phyloP scores from a whole-genome alignment of 2,113 vertebrate genomes.

The Xiphophorus maculatus region DNA sequence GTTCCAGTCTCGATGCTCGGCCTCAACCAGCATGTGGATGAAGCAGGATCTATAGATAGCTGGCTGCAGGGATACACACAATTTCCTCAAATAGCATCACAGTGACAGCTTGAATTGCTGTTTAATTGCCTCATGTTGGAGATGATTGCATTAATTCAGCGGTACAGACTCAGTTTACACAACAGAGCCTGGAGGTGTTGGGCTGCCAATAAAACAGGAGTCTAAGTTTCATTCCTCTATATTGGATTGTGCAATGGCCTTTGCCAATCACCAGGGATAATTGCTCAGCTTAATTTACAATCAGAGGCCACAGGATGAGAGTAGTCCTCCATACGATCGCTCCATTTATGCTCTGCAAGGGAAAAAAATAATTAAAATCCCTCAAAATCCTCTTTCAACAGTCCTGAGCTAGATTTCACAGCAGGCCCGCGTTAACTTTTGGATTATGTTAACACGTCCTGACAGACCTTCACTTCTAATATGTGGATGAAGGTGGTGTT shows the following conservation, averaged over 20 bases:
- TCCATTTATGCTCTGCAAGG: not conserved
- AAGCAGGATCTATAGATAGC: constrained; percentile 37
- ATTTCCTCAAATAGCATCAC: constrained; percentile 58
- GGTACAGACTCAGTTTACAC: constrained; percentile 31
- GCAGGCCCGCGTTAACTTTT: not conserved
- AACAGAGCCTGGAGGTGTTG: constrained; percentile 54
- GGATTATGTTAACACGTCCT: constrained; percentile 2
- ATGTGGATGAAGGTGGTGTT: constrained; percentile 8
- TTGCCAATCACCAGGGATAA: constrained; percentile 66
- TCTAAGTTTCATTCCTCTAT: constrained; percentile 58
- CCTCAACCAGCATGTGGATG: constrained; percentile 19
- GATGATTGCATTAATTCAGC: constrained; percentile 60
- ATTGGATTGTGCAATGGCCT: constrained; percentile 55
- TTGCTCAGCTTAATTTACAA: constrained; percentile 54
- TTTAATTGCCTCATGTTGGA: constrained; percentile 50
- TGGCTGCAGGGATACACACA: constrained; percentile 45
- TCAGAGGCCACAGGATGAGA: constrained; percentile 21
- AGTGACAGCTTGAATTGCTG: constrained; percentile 31
- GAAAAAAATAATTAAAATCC: constrained; percentile 10
- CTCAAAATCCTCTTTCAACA: constrained; percentile 11
- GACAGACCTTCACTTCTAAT: constrained; percentile 1
- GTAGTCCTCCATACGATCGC: constrained; percentile 6
- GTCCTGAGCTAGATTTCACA: constrained; percentile 18
- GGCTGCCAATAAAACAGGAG: constrained; percentile 64
- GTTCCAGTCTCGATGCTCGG: constrained; percentile 30